Evolutionary conservation across 2,797 vertebrate species (phyloP), one percentile per base, ranked within the genome.

Genomic region (Pelochelys cantorii): DNA sequence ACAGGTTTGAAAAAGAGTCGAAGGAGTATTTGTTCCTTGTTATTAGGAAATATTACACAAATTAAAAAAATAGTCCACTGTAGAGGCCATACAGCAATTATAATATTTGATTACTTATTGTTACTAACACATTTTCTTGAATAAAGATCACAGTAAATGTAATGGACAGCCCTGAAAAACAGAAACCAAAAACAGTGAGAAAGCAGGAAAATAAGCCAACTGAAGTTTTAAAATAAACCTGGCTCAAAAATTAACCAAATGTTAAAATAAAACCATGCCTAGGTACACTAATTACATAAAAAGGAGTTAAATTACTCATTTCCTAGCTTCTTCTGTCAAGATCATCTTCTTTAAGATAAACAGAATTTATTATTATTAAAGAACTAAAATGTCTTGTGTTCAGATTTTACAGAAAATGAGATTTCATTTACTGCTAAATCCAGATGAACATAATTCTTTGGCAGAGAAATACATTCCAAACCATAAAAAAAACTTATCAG

Each of bases 211-310:
- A 97, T 90, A 97, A 97, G 91, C 94, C 96, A 96, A 97, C 96
- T 85, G 87, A 94, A 95, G 96, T 95, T 92, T 97, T 96, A 94
- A 95, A 96, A 97, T 90, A 95, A 95, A 97, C 87, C 90, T 90
- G 92, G 97, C 96, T 96, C 60, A 97, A 97, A 98, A 97, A 97
- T 96, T 96, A 96, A 97, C 93, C 93, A 97, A 97, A 97, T 93
- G 95, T 95, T 96, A 96, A 97, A 97, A 97, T 95, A 94, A 97
- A 97, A 88, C 96, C 93, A 97, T 96, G 95, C 87, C 95, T 97
- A 87, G 92, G 91, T 97, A 96, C 75, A 94, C 92, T 97, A 97
- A 96, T 97, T 95, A 94, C 88, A 97, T 96, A 94, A 97, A 95
- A 97, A 96, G 89, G 86, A 97, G 93, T 89, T 96, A 95, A 97